Evolutionary conservation across 2,888 invertebrate genomes (phyloP).

Genomic region (Apodemia mormo): DNA sequence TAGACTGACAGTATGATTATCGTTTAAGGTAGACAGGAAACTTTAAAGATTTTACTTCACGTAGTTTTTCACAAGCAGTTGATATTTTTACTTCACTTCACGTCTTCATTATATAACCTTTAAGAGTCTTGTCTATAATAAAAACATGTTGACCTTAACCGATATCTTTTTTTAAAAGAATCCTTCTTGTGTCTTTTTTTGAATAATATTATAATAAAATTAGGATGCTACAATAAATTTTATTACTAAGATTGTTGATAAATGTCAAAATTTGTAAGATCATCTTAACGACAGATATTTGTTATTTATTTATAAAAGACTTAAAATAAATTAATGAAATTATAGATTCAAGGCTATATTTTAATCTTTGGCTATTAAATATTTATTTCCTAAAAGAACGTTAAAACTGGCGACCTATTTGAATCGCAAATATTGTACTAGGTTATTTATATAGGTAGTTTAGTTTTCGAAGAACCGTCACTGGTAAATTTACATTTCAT

Average conservation of each 20-base stretch:
- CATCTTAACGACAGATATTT: not conserved
- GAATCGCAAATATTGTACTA: not conserved
- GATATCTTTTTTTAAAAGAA: not conserved
- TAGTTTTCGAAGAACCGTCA: not conserved
- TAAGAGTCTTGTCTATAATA: not conserved
- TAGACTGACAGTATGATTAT: too few species aligned
- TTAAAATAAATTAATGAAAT: not conserved
- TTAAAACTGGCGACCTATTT: not conserved
- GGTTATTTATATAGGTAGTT: slow-evolving; percentile 1
- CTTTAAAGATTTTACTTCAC: too few species aligned
- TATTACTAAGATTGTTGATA: not conserved
- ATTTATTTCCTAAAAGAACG: not conserved
- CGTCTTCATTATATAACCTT: not conserved
- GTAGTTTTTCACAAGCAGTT: too few species aligned
- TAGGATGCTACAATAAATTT: not conserved
- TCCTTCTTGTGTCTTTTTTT: not conserved
- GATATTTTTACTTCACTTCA: too few species aligned
- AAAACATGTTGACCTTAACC: slow-evolving; percentile 8
- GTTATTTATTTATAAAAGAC: not conserved
- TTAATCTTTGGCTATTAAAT: not conserved
- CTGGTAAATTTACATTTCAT: not conserved
- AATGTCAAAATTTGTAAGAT: slow-evolving; percentile 1
- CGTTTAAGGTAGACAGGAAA: too few species aligned
- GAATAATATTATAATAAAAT: slow-evolving; percentile 3
- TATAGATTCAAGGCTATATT: not conserved